Percentiles rank a stretch among this genome's conserved stretches.
These are phyloP conservation scores for Sminthurinus aureus DNA, from an alignment of 2,888 invertebrate genomes.

Conservation along the genomic window DNA sequence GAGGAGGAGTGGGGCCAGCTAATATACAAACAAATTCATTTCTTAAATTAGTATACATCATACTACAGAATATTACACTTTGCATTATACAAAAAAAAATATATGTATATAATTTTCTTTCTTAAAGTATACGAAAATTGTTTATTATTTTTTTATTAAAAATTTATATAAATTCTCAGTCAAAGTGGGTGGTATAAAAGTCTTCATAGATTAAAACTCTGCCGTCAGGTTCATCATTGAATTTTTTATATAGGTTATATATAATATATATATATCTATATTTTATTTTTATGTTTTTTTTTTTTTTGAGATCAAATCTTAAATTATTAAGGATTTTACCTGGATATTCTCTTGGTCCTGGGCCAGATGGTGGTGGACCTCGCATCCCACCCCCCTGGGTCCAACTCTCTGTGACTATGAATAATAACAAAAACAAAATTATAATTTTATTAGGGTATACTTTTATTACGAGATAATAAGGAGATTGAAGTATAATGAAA, in stretches of 20 bases:
- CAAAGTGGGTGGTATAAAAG: conserved; percentile 41
- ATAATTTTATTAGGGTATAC: background rate
- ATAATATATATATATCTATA: background rate
- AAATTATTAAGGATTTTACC: too few relatives aligned
- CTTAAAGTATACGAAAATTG: background rate
- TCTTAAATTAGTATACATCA: too few relatives aligned
- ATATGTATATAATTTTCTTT: background rate
- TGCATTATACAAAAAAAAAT: background rate
- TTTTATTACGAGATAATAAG: background rate
- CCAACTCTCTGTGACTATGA: conserved; percentile 59
- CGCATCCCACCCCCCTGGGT: conserved; percentile 59
- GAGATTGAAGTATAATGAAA: background rate
- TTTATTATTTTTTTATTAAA: background rate
- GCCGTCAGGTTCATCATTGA: conserved; percentile 27
- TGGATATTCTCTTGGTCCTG: conserved; percentile 66
- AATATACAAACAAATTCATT: conserved; percentile 14
- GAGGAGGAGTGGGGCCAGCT: conserved; percentile 59
- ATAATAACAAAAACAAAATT: background rate
- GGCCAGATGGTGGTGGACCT: conserved; percentile 66
- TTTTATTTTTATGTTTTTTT: too few relatives aligned
- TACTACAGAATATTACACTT: too few relatives aligned
- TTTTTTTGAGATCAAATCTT: too few relatives aligned
- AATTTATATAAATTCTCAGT: conserved; percentile 26
- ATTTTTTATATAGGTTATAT: background rate
- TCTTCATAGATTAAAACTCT: conserved; percentile 31